Percentiles rank a stretch among this genome's conserved stretches.
phyloP scores from a whole-genome alignment of 2,888 invertebrate genomes.

The Blomia tropicalis region DNA sequence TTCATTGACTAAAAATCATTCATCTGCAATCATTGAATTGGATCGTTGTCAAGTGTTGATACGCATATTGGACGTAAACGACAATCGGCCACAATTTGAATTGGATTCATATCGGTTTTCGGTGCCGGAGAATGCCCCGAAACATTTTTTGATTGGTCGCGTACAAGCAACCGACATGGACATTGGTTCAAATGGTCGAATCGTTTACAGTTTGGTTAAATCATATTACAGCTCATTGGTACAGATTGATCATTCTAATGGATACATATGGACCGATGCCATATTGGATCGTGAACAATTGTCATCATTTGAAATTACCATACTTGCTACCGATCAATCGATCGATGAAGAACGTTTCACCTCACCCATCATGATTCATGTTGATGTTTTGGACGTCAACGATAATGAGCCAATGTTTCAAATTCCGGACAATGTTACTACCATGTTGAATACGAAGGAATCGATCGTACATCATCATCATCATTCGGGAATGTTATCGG shows the following conservation, averaged over 20 bases:
- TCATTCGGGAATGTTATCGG: neutral
- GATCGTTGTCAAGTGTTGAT: conserved; percentile 69
- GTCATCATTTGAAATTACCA: conserved; percentile 46
- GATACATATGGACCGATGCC: conserved; percentile 67
- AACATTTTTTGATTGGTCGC: conserved; percentile 79
- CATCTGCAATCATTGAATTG: conserved; percentile 49
- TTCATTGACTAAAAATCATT: neutral
- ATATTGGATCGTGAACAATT: conserved; percentile 76
- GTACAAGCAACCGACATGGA: conserved; percentile 74
- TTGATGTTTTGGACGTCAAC: conserved; percentile 75
- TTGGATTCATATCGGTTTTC: conserved; percentile 77
- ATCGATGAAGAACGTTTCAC: conserved; percentile 38
- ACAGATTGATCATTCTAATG: conserved; percentile 69
- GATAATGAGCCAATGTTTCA: conserved; percentile 54
- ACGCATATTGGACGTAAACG: conserved; percentile 87
- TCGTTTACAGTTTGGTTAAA: conserved; percentile 58
- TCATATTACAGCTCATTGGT: conserved; percentile 20
- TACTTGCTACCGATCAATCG: conserved; percentile 38
- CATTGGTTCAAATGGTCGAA: conserved; percentile 74
- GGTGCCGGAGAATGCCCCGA: conserved; percentile 69
- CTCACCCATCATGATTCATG: conserved; percentile 70
- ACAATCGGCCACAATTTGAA: conserved; percentile 79
- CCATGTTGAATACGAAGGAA: too few relatives aligned
- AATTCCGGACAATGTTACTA: conserved; percentile 15
- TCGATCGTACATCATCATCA: neutral